Evolutionary conservation across 1,140 invertebrate species (phyloP), one percentile per base, ranked within the genome.

Genomic region (Lasioglossum albipes): DNA sequence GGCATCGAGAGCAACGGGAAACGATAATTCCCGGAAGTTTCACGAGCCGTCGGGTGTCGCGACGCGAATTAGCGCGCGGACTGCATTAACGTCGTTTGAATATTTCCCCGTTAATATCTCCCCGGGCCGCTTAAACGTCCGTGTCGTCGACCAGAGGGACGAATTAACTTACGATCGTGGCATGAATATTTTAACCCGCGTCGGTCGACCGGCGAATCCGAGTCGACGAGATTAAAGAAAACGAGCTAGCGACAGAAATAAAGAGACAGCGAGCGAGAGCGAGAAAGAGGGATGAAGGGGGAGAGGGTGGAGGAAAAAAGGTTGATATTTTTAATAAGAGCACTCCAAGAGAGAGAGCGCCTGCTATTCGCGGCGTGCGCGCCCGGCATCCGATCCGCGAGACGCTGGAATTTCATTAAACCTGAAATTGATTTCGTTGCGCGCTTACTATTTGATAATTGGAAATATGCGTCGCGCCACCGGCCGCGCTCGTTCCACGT

Each of bases 141-240:
- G 18, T 20, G 18, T 54, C 20, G 16, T 1, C 42, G 12, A 36
- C 49, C 49, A 20, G 27, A 54, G 18, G 49, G 27, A 70, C 68
- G 49, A 70, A 54, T 70, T 70, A 70, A 54, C 68, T 27, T 65
- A 65, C 62, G 62, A 65, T 65, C 62, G 62, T 41, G 62, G 36
- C 20, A 66, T 45, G 65, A 66, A 66, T 66, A 66, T 66, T 66
- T 66, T 45, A 65, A 64, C 36, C 18, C 16, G 18, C 18, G 3
- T 6, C 62, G 13, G 7, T 9, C 36, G 36, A 2, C 6, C 18
- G 12, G 45, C 20, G 57, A 42, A 27, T 22, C 52, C 31, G 73
- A 36, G 36, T 36, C 79, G 68, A 64, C 52, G 73, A 69, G 73
- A 80, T 41, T 67, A 71, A 78, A 67, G 66, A 78, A 57, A 54